phyloP scores from a whole-genome alignment of 2,113 vertebrate genomes.

The Boleophthalmus pectinirostris region DNA sequence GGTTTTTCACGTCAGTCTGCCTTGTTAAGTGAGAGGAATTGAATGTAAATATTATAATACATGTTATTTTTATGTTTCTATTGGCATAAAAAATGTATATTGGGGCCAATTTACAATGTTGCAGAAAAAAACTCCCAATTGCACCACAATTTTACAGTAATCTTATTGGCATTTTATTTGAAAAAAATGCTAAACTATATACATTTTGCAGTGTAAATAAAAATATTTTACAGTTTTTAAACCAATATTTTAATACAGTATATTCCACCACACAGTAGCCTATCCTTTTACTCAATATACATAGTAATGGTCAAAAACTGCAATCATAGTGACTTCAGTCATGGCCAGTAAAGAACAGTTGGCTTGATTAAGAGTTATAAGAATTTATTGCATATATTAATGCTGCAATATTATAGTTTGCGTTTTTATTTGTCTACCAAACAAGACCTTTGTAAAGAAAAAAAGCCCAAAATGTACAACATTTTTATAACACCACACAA shows the following conservation, averaged over 20 bases:
- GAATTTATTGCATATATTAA: neutral
- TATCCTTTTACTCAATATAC: neutral
- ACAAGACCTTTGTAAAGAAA: neutral
- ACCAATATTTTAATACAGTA: neutral
- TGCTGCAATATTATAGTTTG: neutral
- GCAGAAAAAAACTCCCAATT: neutral
- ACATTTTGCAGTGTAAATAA: constrained; percentile 1
- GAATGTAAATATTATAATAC: constrained; percentile 26
- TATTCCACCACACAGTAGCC: neutral
- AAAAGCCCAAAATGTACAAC: neutral
- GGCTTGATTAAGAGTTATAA: neutral
- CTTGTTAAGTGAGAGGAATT: constrained; percentile 37
- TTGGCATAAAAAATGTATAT: neutral
- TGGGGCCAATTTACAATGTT: neutral
- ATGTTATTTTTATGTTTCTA: constrained; percentile 23
- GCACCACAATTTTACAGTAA: neutral
- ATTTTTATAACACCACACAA: neutral
- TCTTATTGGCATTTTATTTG: neutral
- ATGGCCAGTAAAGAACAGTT: neutral
- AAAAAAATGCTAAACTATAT: constrained; percentile 1
- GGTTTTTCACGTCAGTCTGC: constrained; percentile 44
- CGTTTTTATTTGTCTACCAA: neutral
- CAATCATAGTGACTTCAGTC: neutral
- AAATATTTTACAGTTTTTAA: neutral
- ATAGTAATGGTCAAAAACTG: neutral